A percentile compares a stretch with the other conserved stretches of the same genome.
Conservation (phyloP, 1,140 invertebrate species). For the Drosophila aff. region DNA sequence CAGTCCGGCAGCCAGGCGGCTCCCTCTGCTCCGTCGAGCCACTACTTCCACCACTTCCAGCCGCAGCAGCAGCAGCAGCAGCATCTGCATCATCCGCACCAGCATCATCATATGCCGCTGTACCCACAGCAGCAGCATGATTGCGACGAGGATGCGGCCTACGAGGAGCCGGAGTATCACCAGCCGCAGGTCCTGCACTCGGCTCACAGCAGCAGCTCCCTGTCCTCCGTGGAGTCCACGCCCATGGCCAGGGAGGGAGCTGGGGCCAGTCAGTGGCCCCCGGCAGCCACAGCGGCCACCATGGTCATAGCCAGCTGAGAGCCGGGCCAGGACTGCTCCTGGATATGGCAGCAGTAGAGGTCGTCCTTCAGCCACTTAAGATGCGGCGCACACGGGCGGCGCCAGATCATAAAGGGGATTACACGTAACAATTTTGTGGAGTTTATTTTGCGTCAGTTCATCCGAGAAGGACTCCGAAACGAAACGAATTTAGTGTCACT, state of each 20-base stretch:
- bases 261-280: slow-evolving; percentile 62
- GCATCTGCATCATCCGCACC: slow-evolving; percentile 22
- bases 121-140: slow-evolving; percentile 55
- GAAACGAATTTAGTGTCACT: slow-evolving; percentile 82
- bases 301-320: slow-evolving; percentile 84
- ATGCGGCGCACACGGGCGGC: slow-evolving; percentile 67
- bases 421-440: slow-evolving; percentile 78
- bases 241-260: slow-evolving; percentile 45
- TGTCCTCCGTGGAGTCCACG: slow-evolving; percentile 68
- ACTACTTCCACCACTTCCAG: slow-evolving; percentile 71
- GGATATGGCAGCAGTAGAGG: slow-evolving; percentile 68
- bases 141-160: slow-evolving; percentile 69
- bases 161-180: slow-evolving; percentile 80
- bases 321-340: slow-evolving; percentile 60
- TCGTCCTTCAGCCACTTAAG: slow-evolving; percentile 52
- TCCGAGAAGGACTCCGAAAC: slow-evolving; percentile 55
- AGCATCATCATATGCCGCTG: slow-evolving; percentile 44
- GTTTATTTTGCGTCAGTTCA: slow-evolving; percentile 58
- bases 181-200: slow-evolving; percentile 76
- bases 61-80: slow-evolving; percentile 44
- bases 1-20: slow-evolving; percentile 28
- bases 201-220: slow-evolving; percentile 59
- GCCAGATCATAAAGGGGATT: slow-evolving; percentile 81
- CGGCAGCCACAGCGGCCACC: slow-evolving; percentile 60
- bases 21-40: slow-evolving; percentile 22